Evolutionary conservation across 2,888 invertebrate species (phyloP).

Genomic region (Himalopsyche tibetana): DNA sequence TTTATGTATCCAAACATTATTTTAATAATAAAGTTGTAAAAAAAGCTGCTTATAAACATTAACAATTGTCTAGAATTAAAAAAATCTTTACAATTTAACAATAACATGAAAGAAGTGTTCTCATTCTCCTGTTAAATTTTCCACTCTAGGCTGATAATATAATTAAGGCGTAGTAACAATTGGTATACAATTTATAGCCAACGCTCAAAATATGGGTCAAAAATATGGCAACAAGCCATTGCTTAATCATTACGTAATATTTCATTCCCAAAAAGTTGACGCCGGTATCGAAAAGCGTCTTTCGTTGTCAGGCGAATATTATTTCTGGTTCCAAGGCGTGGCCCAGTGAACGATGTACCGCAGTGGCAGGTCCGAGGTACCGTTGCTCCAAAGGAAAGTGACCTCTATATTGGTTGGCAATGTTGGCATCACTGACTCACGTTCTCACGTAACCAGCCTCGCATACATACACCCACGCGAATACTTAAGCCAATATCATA

Average conservation of each 20-base stretch:
- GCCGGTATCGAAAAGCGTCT: background rate
- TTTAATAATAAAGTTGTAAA: too few species aligned
- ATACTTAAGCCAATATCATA: background rate
- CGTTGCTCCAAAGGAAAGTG: slow-evolving; percentile 64
- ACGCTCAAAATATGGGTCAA: background rate
- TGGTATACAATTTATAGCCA: too few species aligned
- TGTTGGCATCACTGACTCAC: slow-evolving; percentile 33
- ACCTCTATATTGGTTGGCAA: slow-evolving; percentile 60
- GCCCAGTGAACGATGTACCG: slow-evolving; percentile 52
- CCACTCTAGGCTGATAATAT: too few species aligned
- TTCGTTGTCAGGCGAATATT: slow-evolving; percentile 12
- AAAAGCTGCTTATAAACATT: too few species aligned
- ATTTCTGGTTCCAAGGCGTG: slow-evolving; percentile 45
- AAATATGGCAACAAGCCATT: background rate
- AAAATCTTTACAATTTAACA: too few species aligned
- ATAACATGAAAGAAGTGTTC: too few species aligned
- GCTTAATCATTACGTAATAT: slow-evolving; percentile 1
- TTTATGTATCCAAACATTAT: too few species aligned
- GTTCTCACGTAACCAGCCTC: slow-evolving; percentile 46
- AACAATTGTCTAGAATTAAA: too few species aligned
- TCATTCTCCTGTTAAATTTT: too few species aligned
- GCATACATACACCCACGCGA: slow-evolving; percentile 18
- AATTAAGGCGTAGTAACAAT: too few species aligned
- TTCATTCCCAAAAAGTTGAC: background rate
- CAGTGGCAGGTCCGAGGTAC: slow-evolving; percentile 53